Conservation (phyloP, 2,113 vertebrate genomes). For the Scatophagus argus region DNA sequence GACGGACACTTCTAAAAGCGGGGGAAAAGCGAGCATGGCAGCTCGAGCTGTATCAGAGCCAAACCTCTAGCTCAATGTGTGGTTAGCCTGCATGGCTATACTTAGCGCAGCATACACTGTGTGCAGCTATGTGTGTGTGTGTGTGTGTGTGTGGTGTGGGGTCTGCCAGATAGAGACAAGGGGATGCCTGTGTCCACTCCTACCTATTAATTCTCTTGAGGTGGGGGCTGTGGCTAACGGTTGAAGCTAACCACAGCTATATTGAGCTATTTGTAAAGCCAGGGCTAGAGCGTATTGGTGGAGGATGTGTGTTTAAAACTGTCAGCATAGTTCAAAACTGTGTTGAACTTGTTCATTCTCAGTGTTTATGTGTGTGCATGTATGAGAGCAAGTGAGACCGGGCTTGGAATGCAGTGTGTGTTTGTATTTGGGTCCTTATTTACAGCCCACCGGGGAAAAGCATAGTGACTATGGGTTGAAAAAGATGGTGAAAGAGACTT, state of each 20-base stretch:
- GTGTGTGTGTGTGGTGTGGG: conserved; percentile 44
- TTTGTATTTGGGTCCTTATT: conserved; percentile 42
- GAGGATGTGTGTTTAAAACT: conserved; percentile 53
- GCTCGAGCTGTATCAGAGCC: conserved; percentile 52
- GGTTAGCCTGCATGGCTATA: conserved; percentile 76
- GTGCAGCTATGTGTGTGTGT: conserved; percentile 33
- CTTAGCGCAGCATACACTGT: conserved; percentile 63
- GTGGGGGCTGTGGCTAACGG: conserved; percentile 67
- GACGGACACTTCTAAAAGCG: conserved; percentile 71
- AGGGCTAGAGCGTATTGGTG: conserved; percentile 47
- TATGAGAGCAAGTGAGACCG: background rate
- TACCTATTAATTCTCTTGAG: conserved; percentile 64
- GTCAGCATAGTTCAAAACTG: conserved; percentile 31
- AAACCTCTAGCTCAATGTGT: conserved; percentile 71
- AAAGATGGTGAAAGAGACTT: background rate
- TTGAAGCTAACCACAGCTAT: conserved; percentile 71
- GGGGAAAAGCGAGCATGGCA: conserved; percentile 50
- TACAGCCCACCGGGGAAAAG: conserved; percentile 19
- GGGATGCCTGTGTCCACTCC: conserved; percentile 69
- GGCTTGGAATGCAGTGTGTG: conserved; percentile 22
- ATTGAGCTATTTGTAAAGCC: conserved; percentile 65
- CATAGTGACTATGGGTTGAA: conserved; percentile 10
- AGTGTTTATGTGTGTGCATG: conserved; percentile 13
- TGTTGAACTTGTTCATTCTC: background rate
- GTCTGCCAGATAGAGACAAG: conserved; percentile 68